These are phyloP conservation scores for Rhabdophis nuchalis DNA, from an alignment of 2,797 vertebrate species.

Conservation along the genomic window DNA sequence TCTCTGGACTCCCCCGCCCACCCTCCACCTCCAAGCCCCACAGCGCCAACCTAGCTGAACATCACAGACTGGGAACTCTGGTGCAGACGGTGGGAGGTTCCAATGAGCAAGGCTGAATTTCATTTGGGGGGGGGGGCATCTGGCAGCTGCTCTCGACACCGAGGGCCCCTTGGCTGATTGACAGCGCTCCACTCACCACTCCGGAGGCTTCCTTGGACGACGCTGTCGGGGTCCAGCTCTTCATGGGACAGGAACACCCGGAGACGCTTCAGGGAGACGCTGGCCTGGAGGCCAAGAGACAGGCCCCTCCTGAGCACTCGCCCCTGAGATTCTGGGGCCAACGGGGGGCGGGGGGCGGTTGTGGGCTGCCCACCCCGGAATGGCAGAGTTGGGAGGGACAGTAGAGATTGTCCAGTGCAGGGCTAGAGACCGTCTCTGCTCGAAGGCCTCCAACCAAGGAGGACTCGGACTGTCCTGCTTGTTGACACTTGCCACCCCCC, in stretches of 20 bases:
- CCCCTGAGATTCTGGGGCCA: neutral
- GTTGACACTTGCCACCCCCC: neutral
- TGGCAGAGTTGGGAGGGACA: neutral
- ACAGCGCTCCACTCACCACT: constrained; percentile 68
- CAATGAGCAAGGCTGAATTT: neutral
- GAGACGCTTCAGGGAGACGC: constrained; percentile 91
- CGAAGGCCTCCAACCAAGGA: neutral
- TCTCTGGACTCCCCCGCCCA: neutral
- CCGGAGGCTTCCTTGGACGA: constrained; percentile 68
- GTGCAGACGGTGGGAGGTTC: neutral
- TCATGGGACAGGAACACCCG: constrained; percentile 91
- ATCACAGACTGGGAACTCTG: neutral
- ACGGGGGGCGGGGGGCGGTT: neutral
- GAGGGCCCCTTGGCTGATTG: neutral
- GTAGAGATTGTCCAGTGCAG: neutral
- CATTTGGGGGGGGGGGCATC: too few species aligned
- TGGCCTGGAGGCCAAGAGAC: constrained; percentile 74
- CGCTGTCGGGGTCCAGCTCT: constrained; percentile 84
- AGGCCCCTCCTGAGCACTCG: neutral
- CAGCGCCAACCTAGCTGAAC: neutral
- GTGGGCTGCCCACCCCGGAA: neutral
- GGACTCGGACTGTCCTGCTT: neutral
- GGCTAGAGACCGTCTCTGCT: neutral
- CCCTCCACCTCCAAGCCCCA: neutral
- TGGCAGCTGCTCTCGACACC: neutral